Percentiles rank a stretch among this genome's conserved stretches.
phyloP scores from a whole-genome alignment of 2,797 vertebrate genomes.

The Telmatherina bonti region DNA sequence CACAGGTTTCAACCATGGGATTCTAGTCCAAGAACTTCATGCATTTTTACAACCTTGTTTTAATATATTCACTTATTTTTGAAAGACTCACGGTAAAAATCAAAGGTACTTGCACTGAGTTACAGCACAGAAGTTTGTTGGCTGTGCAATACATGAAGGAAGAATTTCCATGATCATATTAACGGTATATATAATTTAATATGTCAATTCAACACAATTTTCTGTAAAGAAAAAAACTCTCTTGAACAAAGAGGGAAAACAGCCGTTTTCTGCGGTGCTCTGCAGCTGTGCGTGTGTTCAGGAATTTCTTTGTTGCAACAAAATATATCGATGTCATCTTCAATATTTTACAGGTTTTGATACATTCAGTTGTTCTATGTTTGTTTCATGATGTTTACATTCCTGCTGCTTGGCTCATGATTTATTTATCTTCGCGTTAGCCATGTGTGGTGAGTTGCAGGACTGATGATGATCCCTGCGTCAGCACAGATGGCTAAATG shows the following conservation, averaged over 20 bases:
- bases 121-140: background rate
- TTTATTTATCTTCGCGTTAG: background rate
- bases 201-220: background rate
- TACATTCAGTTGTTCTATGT: slow-evolving; percentile 1
- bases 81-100: too few relatives aligned
- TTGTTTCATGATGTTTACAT: background rate
- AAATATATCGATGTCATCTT: background rate
- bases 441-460: background rate
- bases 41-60: background rate
- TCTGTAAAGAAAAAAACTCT: background rate
- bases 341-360: background rate
- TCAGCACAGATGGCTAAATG: background rate
- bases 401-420: background rate
- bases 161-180: too few relatives aligned
- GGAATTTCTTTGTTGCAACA: background rate
- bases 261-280: background rate
- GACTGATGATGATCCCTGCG: background rate
- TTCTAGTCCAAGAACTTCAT: background rate
- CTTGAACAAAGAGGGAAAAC: background rate
- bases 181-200: background rate
- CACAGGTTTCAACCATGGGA: background rate
- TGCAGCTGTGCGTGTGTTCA: background rate
- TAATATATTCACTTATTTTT: background rate
- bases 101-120: background rate
- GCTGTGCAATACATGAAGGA: too few relatives aligned